A percentile compares a stretch with the other conserved stretches of the same genome.
These are phyloP conservation scores for Diploscapter pachys DNA, from an alignment of 1,140 invertebrate species.

Conservation along the genomic window DNA sequence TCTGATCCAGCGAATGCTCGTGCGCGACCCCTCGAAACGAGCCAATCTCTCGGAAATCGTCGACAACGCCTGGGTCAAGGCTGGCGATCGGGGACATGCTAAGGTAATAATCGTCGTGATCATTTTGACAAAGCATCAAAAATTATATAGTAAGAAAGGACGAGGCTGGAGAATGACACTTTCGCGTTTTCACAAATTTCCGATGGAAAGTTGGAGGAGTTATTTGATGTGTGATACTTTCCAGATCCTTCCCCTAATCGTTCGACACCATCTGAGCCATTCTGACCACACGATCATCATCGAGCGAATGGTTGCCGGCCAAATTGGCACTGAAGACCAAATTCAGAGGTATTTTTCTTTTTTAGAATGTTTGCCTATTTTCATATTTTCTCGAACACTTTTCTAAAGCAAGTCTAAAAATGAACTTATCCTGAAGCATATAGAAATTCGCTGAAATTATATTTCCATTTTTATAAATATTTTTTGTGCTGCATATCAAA, in stretches of 20 bases:
- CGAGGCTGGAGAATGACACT: too few relatives aligned
- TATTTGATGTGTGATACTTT: too few relatives aligned
- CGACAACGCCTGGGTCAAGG: slow-evolving; percentile 75
- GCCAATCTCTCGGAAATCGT: slow-evolving; percentile 83
- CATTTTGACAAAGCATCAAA: too few relatives aligned
- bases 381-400: neutral
- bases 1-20: slow-evolving; percentile 84
- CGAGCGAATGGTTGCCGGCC: slow-evolving; percentile 79
- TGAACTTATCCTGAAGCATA: neutral
- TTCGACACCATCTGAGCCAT: slow-evolving; percentile 77
- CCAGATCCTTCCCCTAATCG: slow-evolving; percentile 72
- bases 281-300: slow-evolving; percentile 87
- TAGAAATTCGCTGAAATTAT: too few relatives aligned
- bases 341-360: slow-evolving; percentile 12
- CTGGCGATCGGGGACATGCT: slow-evolving; percentile 63
- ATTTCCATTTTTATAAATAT: too few relatives aligned
- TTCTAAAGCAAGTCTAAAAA: neutral
- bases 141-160: too few relatives aligned
- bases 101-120: too few relatives aligned
- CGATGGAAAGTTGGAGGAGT: too few relatives aligned
- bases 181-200: too few relatives aligned
- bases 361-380: neutral
- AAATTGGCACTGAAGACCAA: slow-evolving; percentile 75
- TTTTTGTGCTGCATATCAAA: too few relatives aligned
- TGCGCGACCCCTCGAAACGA: slow-evolving; percentile 83